Evolutionary conservation across 2,113 vertebrate species (phyloP), one percentile per base, ranked within the genome.

Genomic region (Arothron firmamentum): DNA sequence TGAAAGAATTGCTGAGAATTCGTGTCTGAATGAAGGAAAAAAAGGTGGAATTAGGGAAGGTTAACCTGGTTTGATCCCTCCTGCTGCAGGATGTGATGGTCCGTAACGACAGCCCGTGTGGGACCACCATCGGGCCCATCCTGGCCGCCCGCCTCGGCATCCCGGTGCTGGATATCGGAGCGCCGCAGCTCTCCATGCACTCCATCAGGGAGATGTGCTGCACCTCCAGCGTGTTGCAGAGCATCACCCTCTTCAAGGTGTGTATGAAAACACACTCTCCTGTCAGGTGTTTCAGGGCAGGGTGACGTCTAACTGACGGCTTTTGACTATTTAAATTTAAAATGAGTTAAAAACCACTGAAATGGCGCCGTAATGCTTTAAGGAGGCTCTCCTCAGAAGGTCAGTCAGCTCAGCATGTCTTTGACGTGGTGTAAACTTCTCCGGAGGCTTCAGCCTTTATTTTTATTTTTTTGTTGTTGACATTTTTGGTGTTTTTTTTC

Each of bases 171-270:
- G 97, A 99, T 69, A 83, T 99, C 0, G 97, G 96, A 2, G 93
- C 89, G 17, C 96, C 97, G 0, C 96, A 98, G 70, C 92, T 99
- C 62, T 93, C 97, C 78, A 99, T 99, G 97, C 97, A 98, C 87
- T 99, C 97, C 55, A 95, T 99, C 87, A 90, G 95, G 18, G 97
- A 99, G 91, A 98, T 96, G 88, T 96, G 95, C 90, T 98, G 96
- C 75, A 97, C 94, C 56, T 92, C 94, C 0, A 93, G 96, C 0
- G 93, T 99, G 17, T 89, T 95, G 38, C 96, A 98, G 88, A 93
- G 90, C 85, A 90, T 92, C 88, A 85, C 87, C 6, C 95, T 99
- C 48, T 97, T 98, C 80, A 94, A 98, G 95, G 96, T 98, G 43
- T 45, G 43, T 45, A 2, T 38, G 34, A 87, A 84, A 19, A 10